Evolutionary conservation across 2,113 vertebrate genomes (phyloP).

Genomic region (Oreocharis arfaki): DNA sequence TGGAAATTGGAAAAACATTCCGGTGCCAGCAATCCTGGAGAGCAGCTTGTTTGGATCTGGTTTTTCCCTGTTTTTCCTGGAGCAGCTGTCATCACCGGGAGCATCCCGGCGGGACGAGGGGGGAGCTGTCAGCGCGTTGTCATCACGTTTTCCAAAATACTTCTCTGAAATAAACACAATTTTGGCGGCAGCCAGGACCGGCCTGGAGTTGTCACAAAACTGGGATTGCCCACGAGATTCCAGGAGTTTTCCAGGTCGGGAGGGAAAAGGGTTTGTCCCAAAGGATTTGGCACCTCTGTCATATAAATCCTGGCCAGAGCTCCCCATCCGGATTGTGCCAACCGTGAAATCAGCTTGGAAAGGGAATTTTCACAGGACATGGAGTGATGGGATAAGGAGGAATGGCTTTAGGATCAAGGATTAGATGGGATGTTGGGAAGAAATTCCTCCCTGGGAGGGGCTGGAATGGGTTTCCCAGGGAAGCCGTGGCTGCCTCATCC

Average conservation of each 20-base stretch:
- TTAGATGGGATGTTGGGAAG: not conserved
- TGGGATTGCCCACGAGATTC: not conserved
- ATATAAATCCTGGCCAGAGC: not conserved
- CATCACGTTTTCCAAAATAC: not conserved
- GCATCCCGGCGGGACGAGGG: not conserved
- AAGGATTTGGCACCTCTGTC: not conserved
- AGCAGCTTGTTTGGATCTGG: not conserved
- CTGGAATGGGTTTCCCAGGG: not conserved
- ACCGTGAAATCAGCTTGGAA: not conserved
- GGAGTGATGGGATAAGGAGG: rapidly evolving
- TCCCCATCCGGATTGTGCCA: not conserved
- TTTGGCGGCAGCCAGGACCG: not conserved
- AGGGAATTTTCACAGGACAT: not conserved
- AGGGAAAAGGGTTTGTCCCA: not conserved
- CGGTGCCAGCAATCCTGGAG: not conserved
- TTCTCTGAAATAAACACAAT: not conserved
- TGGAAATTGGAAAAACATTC: not conserved
- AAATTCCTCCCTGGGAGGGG: not conserved
- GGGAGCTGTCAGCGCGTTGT: not conserved
- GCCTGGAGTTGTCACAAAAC: not conserved
- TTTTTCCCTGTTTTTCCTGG: not conserved
- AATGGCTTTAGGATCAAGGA: not conserved
- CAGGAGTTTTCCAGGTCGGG: not conserved
- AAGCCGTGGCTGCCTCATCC: not conserved
- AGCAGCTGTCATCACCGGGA: not conserved